These are phyloP conservation scores for Otis tarda DNA, from an alignment of 2,113 vertebrate species.

Conservation along the genomic window DNA sequence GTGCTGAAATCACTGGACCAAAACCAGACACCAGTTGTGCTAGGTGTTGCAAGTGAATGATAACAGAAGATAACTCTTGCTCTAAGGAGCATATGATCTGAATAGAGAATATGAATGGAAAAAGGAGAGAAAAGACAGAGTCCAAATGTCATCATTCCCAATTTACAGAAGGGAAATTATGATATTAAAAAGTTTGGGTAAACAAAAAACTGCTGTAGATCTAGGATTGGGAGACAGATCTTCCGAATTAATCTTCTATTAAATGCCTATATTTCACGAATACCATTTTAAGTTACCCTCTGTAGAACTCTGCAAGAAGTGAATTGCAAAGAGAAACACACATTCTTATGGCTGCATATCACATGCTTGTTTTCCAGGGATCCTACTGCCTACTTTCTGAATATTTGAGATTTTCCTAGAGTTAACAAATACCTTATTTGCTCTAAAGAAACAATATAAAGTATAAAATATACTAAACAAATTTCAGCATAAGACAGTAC, in stretches of 20 bases:
- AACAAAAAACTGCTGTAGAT: background rate
- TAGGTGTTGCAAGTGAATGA: background rate
- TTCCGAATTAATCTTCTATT: background rate
- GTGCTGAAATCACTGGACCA: background rate
- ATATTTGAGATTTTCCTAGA: background rate
- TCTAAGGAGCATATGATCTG: background rate
- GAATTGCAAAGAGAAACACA: background rate
- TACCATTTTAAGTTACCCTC: background rate
- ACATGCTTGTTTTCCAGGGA: background rate
- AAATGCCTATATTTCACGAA: background rate
- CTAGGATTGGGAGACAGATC: background rate
- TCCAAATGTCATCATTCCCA: background rate
- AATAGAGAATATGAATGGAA: background rate
- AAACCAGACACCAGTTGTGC: background rate
- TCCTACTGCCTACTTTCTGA: background rate
- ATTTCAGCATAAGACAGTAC: background rate
- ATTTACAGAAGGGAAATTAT: background rate
- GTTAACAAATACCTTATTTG: background rate
- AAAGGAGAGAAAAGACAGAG: background rate
- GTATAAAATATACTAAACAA: background rate
- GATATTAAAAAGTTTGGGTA: background rate
- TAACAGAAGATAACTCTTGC: background rate
- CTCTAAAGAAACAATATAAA: background rate
- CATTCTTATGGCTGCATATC: background rate
- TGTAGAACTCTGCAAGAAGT: background rate